Evolutionary conservation across 2,113 vertebrate species (phyloP), one percentile per base, ranked within the genome.

Genomic region (Asarcornis scutulata): DNA sequence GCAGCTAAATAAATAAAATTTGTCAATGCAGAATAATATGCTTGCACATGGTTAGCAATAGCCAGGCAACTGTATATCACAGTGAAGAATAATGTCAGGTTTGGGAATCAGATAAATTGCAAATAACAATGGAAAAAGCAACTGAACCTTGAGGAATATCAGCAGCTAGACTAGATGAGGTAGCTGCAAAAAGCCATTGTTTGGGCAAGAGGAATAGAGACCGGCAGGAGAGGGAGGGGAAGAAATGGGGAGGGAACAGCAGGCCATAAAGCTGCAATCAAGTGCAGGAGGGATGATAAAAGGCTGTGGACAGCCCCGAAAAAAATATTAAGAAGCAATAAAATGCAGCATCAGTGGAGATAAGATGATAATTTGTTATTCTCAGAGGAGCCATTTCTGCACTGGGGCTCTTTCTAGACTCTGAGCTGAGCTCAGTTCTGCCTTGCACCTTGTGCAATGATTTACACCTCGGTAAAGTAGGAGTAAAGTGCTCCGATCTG

Each of bases 71-170:
- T 88, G 89, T 88, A 63, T 42, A 90, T 89, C 91, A 91, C 74
- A 60, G 81, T 17, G 22, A 83, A 38, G 95, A 97, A 86, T 93
- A 95, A 95, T 95, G 96, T 96, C 97, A 97, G 92, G 91, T 86
- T 97, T 97, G 93, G 81, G 94, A 97, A 97, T 97, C 97, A 93
- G 96, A 97, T 97, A 97, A 97, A 97, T 97, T 97, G 95, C 89
- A 97, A 97, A 97, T 97, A 97, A 97, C 94, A 95, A 88, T 40
- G 58, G 79, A 88, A 95, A 89, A 88, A 97, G 63, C 90, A 94
- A 96, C 73, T 86, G 95, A 97, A 91, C 84, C 95, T 97, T 95
- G 93, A 98, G 96, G 85, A 95, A 26, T 59, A 93, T 46, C 88
- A 23, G 46, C 50, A 80, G 95, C 84, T 68, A 29, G 94, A 44